These are phyloP conservation scores for Theocolax elegans DNA, from an alignment of 1,140 invertebrate species.

Conservation along the genomic window DNA sequence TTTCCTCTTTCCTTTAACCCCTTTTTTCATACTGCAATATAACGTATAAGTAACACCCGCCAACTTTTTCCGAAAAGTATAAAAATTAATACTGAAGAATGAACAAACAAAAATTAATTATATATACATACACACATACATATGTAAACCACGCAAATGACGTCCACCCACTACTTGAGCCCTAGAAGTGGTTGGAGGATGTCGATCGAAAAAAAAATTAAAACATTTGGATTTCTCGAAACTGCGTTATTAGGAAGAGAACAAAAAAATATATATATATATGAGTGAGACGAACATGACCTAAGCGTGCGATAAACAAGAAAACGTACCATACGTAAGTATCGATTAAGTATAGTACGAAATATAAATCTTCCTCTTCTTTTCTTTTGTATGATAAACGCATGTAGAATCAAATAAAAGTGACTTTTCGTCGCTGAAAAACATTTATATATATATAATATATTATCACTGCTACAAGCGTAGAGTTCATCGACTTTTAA, in stretches of 20 bases:
- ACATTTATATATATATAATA: too few relatives aligned
- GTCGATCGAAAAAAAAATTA: not conserved
- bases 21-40: not conserved
- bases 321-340: constrained; percentile 31
- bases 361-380: too few relatives aligned
- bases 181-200: constrained; percentile 38
- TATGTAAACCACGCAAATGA: constrained; percentile 2
- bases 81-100: not conserved
- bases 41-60: not conserved
- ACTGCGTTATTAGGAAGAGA: not conserved
- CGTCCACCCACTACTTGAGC: constrained; percentile 41
- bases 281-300: too few relatives aligned
- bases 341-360: constrained; percentile 17
- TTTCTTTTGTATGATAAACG: constrained; percentile 6
- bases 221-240: not conserved
- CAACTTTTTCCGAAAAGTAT: too few relatives aligned
- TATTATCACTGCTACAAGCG: constrained; percentile 26
- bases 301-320: too few relatives aligned
- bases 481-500: not conserved
- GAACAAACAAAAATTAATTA: not conserved
- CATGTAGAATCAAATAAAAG: not conserved
- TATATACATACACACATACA: too few relatives aligned
- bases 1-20: not conserved
- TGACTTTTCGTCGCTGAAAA: not conserved
- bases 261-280: not conserved